Evolutionary conservation across 2,113 vertebrate species (phyloP).

Genomic region (Natator depressus): DNA sequence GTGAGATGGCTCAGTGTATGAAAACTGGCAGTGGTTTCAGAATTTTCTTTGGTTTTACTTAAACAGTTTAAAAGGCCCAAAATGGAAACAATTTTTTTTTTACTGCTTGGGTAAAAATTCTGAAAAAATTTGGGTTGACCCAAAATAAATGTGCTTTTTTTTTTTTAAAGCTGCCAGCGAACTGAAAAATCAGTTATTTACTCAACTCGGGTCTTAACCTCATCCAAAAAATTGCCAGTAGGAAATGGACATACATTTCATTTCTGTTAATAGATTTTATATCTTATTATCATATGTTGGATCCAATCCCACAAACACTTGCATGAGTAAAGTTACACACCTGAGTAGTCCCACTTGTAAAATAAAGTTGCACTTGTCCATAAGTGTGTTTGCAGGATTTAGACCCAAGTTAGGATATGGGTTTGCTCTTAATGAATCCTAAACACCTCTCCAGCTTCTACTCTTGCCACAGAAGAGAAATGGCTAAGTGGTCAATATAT

Average conservation of each 20-base stretch:
- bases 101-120: too few species aligned
- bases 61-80: neutral
- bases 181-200: too few species aligned
- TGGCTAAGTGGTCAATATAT: neutral
- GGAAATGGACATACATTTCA: constrained; percentile 10
- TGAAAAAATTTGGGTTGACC: too few species aligned
- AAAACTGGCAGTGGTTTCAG: neutral
- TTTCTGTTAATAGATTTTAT: neutral
- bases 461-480: neutral
- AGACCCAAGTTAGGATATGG: constrained; percentile 2
- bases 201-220: neutral
- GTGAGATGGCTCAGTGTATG: neutral
- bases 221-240: neutral
- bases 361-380: neutral
- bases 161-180: too few species aligned
- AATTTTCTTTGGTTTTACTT: neutral
- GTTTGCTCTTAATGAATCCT: constrained; percentile 36
- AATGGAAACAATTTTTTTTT: too few species aligned
- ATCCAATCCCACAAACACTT: neutral
- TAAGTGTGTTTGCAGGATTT: neutral
- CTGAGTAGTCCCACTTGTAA: neutral
- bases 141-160: too few species aligned
- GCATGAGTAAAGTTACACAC: neutral
- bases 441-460: neutral
- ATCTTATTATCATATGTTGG: neutral